Evolutionary conservation across 2,888 invertebrate genomes (phyloP).

Genomic region (Paralinhomoeus sp.): DNA sequence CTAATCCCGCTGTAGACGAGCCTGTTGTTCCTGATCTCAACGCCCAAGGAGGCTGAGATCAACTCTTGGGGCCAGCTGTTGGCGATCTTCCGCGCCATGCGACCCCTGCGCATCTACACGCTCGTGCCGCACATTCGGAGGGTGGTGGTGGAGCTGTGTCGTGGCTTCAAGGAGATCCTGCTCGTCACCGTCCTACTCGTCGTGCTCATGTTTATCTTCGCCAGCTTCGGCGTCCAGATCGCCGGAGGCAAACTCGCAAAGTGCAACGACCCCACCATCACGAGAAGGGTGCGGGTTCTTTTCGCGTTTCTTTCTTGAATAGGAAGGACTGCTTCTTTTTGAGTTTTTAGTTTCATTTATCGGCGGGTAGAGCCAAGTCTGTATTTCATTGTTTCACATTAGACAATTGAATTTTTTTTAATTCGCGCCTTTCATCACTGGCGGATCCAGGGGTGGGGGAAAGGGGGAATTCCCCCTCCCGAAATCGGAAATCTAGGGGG

Average conservation of each 20-base stretch:
- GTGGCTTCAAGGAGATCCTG: conserved; percentile 94
- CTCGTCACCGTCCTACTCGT: conserved; percentile 86
- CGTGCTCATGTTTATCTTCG: conserved; percentile 93
- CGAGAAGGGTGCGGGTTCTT: conserved; percentile 9
- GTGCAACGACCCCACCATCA: conserved; percentile 80
- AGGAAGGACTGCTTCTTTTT: too few species aligned
- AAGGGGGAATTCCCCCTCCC: too few species aligned
- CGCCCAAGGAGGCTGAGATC: conserved; percentile 68
- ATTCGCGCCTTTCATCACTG: too few species aligned
- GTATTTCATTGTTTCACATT: too few species aligned
- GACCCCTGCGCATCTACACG: conserved; percentile 85
- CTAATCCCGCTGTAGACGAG: conserved; percentile 73
- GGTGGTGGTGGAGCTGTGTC: conserved; percentile 88
- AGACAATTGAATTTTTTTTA: too few species aligned
- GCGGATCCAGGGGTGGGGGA: too few species aligned
- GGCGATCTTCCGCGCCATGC: conserved; percentile 82
- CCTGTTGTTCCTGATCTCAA: conserved; percentile 81
- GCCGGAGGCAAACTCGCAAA: conserved; percentile 85
- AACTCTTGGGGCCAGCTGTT: conserved; percentile 78
- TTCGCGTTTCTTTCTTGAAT: too few species aligned
- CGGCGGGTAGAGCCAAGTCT: too few species aligned
- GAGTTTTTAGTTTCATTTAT: too few species aligned
- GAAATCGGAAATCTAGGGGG: too few species aligned
- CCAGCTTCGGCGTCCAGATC: conserved; percentile 89
- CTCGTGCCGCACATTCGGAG: conserved; percentile 96